Evolutionary conservation across 1,140 invertebrate species (phyloP).

Genomic region (Helicorthomorpha holstii): DNA sequence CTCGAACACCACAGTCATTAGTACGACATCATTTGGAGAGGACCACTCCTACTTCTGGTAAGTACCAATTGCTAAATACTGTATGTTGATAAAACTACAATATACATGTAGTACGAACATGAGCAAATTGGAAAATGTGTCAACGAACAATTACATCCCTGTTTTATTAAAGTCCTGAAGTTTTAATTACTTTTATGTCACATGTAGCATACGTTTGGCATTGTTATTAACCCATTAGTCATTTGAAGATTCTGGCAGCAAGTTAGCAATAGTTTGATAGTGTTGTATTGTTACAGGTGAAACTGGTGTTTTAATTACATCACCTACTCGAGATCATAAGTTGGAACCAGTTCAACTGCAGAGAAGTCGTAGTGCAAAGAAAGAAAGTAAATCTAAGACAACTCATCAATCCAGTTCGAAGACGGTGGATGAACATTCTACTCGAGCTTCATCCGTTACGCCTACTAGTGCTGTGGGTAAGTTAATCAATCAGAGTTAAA

Average conservation of each 20-base stretch:
- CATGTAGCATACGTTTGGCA: too few species aligned
- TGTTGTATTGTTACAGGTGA: background rate
- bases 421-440: background rate
- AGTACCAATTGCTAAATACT: too few species aligned
- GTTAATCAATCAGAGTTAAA: background rate
- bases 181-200: too few species aligned
- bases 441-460: background rate
- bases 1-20: background rate
- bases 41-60: background rate
- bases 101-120: too few species aligned
- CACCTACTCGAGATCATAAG: conserved; percentile 6
- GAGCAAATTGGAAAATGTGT: too few species aligned
- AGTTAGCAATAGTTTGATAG: too few species aligned
- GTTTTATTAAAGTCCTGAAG: too few species aligned
- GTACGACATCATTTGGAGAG: background rate
- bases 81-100: too few species aligned
- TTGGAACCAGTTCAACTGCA: conserved; percentile 6
- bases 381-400: background rate
- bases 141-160: too few species aligned
- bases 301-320: conserved; percentile 3
- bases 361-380: background rate
- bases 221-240: too few species aligned
- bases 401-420: background rate
- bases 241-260: too few species aligned
- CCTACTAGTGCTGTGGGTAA: background rate